These are phyloP conservation scores for Pelosia muscerda DNA, from an alignment of 2,888 invertebrate genomes.

Conservation along the genomic window DNA sequence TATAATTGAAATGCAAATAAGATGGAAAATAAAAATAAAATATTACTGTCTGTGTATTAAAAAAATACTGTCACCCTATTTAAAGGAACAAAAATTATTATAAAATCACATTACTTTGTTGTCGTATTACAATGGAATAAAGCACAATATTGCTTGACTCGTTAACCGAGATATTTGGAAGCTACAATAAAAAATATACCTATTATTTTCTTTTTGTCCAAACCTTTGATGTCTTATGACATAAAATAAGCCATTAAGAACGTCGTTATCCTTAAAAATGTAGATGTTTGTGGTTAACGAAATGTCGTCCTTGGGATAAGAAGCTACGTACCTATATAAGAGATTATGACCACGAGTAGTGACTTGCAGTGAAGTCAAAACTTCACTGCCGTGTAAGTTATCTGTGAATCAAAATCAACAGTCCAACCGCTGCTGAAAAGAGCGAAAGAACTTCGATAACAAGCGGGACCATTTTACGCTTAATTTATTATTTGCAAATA, in stretches of 20 bases:
- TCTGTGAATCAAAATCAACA: too few species aligned
- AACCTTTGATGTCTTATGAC: conserved; percentile 24
- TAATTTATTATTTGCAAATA: too few species aligned
- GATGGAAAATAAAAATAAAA: not conserved
- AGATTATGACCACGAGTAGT: not conserved
- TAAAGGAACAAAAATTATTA: conserved; percentile 1
- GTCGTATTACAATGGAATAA: conserved; percentile 9
- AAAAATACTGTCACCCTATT: conserved; percentile 4
- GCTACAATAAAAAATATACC: conserved; percentile 24
- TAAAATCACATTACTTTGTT: not conserved
- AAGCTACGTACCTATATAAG: not conserved
- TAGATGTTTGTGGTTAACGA: conserved; percentile 32
- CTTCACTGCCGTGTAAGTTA: too few species aligned
- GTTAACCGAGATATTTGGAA: conserved; percentile 11
- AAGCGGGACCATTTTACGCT: too few species aligned
- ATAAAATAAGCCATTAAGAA: conserved; percentile 39
- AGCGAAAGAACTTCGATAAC: too few species aligned
- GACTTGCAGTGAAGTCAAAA: too few species aligned
- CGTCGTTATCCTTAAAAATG: conserved; percentile 35
- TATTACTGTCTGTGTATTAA: conserved; percentile 3
- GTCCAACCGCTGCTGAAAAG: too few species aligned
- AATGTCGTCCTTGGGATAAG: conserved; percentile 14
- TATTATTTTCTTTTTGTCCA: conserved; percentile 23
- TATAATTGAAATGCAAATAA: not conserved
- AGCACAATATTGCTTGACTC: conserved; percentile 3